Base-by-base conservation (phyloP, 2,113 vertebrate species). In the Peromyscus californicus region DNA sequence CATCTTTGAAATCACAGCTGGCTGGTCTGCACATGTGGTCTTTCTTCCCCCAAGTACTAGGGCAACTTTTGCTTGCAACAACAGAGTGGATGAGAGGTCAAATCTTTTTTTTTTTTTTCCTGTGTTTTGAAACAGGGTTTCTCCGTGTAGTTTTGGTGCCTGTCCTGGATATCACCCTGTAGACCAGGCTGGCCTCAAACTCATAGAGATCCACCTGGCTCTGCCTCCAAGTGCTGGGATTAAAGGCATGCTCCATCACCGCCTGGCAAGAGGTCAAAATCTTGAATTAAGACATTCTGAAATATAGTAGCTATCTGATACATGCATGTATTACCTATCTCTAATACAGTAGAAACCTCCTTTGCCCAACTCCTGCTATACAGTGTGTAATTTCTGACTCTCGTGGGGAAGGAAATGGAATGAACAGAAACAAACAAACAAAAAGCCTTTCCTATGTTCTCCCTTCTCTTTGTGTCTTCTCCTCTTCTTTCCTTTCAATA, bases 1-100 rank as follows among this genome's bases (percentile, higher is more conserved):
- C 29, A 63, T 26, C 76, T 91, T 93, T 82, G 91, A 95, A 92
- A 80, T 96, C 51, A 94, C n/a, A 96, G 65, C 72, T 76, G 65
- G 63, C 19, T 94, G 36, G 9, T 51, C 74, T 89, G 54, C 19
- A 92, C 65, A 87, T 61, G 15, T 72, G 7, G 22, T 69, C 45
- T 78, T 87, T 90, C 89, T 79, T 70, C 69, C 54, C 42, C 76
- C 21, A 72, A 61, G 45, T 59, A 33, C n/a, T 59, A 31, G 11
- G 74, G 29, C 7, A 39, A 85, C 63, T 85, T 31, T 88, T 95
- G 76, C 9, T 94, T 95, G 39, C 21, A 96, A 42, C 39, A 93
- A 48, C 19, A 63, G 78, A 69, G 31, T 91, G 26, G 36, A 59
- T 82, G n/a, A 51, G 10, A 31, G 5, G 3, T 65, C 8, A 39